These are phyloP conservation scores for Cheilosia soror DNA, from an alignment of 2,888 invertebrate genomes.

Conservation along the genomic window DNA sequence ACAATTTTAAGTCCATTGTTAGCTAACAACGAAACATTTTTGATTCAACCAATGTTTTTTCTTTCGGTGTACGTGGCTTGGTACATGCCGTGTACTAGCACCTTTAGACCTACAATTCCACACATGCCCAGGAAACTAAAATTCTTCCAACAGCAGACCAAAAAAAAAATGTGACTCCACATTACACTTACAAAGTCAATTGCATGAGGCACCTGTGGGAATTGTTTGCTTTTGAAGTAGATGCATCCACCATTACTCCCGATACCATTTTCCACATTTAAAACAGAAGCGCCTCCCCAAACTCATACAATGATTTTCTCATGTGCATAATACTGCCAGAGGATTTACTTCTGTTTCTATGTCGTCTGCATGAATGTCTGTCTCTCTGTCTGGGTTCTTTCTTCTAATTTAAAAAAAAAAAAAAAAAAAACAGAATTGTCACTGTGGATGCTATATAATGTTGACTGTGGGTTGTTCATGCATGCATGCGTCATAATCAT, in stretches of 20 bases:
- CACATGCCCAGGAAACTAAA: constrained; percentile 52
- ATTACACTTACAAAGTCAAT: constrained; percentile 62
- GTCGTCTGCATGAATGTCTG: constrained; percentile 44
- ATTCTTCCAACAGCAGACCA: constrained; percentile 32
- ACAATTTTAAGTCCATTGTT: too few species aligned
- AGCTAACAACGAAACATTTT: too few species aligned
- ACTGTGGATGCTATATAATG: background rate
- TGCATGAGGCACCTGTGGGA: constrained; percentile 64
- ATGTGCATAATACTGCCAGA: constrained; percentile 15
- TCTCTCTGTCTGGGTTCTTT: background rate
- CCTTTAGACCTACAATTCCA: too few species aligned
- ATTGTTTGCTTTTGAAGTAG: constrained; percentile 55
- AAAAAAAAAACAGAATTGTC: background rate
- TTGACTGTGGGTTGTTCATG: constrained; percentile 59
- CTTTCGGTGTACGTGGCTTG: too few species aligned
- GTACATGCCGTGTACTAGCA: too few species aligned
- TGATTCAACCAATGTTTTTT: too few species aligned
- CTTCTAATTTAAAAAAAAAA: constrained; percentile 15
- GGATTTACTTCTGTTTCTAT: constrained; percentile 26
- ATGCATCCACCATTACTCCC: background rate
- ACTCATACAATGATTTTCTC: constrained; percentile 21
- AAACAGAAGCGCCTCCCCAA: background rate
- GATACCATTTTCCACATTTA: constrained; percentile 1
- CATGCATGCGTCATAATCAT: constrained; percentile 72
- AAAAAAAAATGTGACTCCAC: constrained; percentile 8